phyloP scores from a whole-genome alignment of 1,140 invertebrate species.

The Scaptomyza graminum region DNA sequence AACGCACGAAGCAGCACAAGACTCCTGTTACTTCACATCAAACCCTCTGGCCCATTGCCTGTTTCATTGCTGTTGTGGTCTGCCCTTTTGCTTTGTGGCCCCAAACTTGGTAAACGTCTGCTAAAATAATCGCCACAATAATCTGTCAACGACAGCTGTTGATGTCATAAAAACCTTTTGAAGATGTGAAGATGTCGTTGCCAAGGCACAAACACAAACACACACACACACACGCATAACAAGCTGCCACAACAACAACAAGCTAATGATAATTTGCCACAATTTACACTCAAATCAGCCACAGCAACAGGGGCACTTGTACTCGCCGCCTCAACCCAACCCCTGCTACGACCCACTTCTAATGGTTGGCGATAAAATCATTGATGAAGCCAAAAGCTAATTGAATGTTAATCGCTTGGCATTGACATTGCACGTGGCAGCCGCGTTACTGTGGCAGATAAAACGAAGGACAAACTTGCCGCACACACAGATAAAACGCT shows the following conservation, averaged over 20 bases:
- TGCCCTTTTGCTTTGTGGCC: constrained; percentile 47
- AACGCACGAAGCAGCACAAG: constrained; percentile 62
- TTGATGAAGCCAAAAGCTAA: constrained; percentile 82
- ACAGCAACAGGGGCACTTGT: constrained; percentile 45
- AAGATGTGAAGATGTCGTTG: constrained; percentile 73
- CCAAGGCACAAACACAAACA: constrained; percentile 30
- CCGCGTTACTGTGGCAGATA: constrained; percentile 10
- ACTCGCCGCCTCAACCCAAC: background rate
- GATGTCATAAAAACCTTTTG: constrained; percentile 83
- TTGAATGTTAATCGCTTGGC: constrained; percentile 83
- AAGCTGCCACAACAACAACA: constrained; percentile 33
- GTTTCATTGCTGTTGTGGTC: constrained; percentile 27
- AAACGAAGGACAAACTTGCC: constrained; percentile 17
- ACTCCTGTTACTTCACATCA: background rate
- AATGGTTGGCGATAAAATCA: constrained; percentile 81
- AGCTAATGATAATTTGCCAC: constrained; percentile 83
- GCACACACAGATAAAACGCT: constrained; percentile 31
- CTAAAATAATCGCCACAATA: constrained; percentile 83
- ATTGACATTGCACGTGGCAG: constrained; percentile 78
- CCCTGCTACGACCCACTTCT: constrained; percentile 25
- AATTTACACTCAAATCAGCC: constrained; percentile 75
- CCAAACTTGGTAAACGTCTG: constrained; percentile 29
- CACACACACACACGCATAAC: constrained; percentile 20
- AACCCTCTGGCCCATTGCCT: constrained; percentile 18
- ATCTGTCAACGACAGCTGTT: constrained; percentile 84